A percentile compares a stretch with the other conserved stretches of the same genome.
These are phyloP conservation scores for Bombus balteatus DNA, from an alignment of 1,140 invertebrate species.

Conservation along the genomic window DNA sequence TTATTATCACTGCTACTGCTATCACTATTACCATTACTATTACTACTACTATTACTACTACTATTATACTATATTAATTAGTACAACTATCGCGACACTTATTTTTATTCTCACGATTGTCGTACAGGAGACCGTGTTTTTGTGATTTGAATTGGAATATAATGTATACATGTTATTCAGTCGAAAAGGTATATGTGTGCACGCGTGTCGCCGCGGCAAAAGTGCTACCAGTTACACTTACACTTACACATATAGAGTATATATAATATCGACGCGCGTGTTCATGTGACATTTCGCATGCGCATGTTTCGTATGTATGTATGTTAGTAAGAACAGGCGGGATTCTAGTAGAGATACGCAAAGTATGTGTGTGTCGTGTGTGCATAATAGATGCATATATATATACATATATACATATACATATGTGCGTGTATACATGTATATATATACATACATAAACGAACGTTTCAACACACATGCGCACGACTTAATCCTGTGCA, in stretches of 20 bases:
- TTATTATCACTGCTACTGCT: slow-evolving; percentile 56
- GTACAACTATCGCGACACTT: slow-evolving; percentile 64
- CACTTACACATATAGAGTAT: slow-evolving; percentile 47
- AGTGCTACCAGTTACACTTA: slow-evolving; percentile 14
- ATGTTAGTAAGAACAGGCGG: slow-evolving; percentile 14
- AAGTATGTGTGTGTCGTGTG: slow-evolving; percentile 28
- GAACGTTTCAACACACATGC: slow-evolving; percentile 14
- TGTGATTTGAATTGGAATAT: slow-evolving; percentile 57
- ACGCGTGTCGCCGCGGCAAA: slow-evolving; percentile 48
- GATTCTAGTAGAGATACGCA: slow-evolving; percentile 24
- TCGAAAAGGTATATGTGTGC: slow-evolving; percentile 50
- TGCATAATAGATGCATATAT: slow-evolving; percentile 34
- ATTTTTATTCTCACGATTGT: slow-evolving; percentile 61
- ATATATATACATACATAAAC: neutral
- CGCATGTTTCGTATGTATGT: slow-evolving; percentile 51
- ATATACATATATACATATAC: neutral
- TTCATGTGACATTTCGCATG: slow-evolving; percentile 55
- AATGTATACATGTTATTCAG: slow-evolving; percentile 50
- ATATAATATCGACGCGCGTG: slow-evolving; percentile 58
- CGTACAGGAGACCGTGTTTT: slow-evolving; percentile 35
- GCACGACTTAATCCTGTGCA: slow-evolving; percentile 66
- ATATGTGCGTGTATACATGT: neutral
- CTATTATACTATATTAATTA: slow-evolving; percentile 58
- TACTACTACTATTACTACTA: slow-evolving; percentile 48
- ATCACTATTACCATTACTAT: slow-evolving; percentile 52